Percentiles rank a stretch among this genome's conserved stretches.
phyloP scores from a whole-genome alignment of 1,140 invertebrate species.

The Dendroctonus ponderosae region DNA sequence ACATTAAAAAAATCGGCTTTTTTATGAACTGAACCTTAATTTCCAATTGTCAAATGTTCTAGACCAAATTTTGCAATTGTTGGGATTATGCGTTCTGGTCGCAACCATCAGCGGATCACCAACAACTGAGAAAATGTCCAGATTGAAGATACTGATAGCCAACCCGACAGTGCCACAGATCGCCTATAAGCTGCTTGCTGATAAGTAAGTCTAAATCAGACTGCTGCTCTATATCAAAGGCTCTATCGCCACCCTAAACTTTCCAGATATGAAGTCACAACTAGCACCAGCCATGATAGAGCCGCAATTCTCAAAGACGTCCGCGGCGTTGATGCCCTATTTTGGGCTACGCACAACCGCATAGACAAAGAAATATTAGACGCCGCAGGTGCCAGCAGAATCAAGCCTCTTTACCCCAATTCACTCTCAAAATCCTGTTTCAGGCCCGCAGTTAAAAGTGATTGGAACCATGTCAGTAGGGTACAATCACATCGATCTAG shows the following conservation, averaged over 20 bases:
- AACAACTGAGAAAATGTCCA: no score
- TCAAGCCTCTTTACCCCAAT: neutral
- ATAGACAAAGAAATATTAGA: slow-evolving; percentile 46
- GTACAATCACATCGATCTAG: slow-evolving; percentile 68
- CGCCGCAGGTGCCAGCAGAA: slow-evolving; percentile 41
- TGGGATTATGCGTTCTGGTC: no score
- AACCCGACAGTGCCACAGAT: slow-evolving; percentile 39
- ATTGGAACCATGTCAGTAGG: slow-evolving; percentile 87
- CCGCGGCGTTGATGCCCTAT: slow-evolving; percentile 43
- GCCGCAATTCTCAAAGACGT: slow-evolving; percentile 38
- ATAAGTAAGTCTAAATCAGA: slow-evolving; percentile 35
- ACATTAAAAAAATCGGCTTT: no score
- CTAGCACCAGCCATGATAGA: slow-evolving; percentile 30
- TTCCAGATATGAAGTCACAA: slow-evolving; percentile 44
- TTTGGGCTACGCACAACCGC: slow-evolving; percentile 38
- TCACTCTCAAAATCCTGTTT: slow-evolving; percentile 15
- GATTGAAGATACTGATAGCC: slow-evolving; percentile 41
- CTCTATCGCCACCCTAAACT: slow-evolving; percentile 3
- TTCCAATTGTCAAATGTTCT: no score
- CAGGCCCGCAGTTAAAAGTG: slow-evolving; percentile 74
- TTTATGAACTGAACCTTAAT: no score
- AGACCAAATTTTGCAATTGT: no score
- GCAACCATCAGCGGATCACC: no score
- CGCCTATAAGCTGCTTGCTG: slow-evolving; percentile 39
- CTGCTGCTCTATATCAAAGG: neutral